Percentiles rank a stretch among this genome's conserved stretches.
These are phyloP conservation scores for Subanguina moxae DNA, from an alignment of 1,140 invertebrate genomes.

Conservation along the genomic window DNA sequence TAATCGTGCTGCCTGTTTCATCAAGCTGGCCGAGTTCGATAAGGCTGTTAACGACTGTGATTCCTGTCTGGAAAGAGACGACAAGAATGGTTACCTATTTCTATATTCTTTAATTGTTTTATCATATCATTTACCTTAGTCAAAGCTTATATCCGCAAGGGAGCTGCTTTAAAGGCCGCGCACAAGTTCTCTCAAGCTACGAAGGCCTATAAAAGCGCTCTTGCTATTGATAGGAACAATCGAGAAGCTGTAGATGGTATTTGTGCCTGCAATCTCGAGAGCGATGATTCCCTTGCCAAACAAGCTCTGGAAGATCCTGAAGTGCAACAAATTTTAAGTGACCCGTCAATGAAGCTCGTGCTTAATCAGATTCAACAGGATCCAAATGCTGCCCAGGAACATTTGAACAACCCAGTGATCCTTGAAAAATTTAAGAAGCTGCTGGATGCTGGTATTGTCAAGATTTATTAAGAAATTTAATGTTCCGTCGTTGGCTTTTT, in stretches of 20 bases:
- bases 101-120: not conserved
- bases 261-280: conserved; percentile 73
- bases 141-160: conserved; percentile 94
- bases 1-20: conserved; percentile 70
- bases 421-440: too few species aligned
- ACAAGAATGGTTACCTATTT: conserved; percentile 71
- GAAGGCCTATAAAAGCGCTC: conserved; percentile 83
- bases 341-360: conserved; percentile 96
- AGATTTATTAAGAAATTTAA: too few species aligned
- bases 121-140: conserved; percentile 63
- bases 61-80: conserved; percentile 84
- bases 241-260: conserved; percentile 89
- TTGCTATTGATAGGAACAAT: conserved; percentile 87
- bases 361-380: conserved; percentile 66
- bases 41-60: conserved; percentile 95
- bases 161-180: conserved; percentile 80
- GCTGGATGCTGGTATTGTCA: too few species aligned
- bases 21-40: conserved; percentile 82
- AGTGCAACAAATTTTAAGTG: conserved; percentile 84
- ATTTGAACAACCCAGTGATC: too few species aligned
- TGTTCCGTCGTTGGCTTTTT: too few species aligned
- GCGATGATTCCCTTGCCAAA: conserved; percentile 85
- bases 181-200: conserved; percentile 78
- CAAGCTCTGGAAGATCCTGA: conserved; percentile 94
- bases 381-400: too few species aligned